Conservation (phyloP, 1,140 invertebrate species). For the Muscidifurax raptorellus region DNA sequence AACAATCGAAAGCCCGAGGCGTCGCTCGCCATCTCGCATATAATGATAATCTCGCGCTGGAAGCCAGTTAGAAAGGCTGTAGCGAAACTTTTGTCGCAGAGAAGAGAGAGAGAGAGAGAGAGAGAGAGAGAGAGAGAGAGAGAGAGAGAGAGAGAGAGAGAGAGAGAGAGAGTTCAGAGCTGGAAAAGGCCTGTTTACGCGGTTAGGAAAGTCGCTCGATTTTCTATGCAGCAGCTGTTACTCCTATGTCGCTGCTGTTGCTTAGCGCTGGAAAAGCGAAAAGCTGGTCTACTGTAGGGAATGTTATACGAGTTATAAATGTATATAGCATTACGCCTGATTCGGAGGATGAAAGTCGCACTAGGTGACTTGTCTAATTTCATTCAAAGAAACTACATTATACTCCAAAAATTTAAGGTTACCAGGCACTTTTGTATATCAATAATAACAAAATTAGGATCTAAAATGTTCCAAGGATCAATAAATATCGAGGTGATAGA, state of each 20-base stretch:
- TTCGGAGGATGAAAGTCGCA: neutral
- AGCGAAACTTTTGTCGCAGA: neutral
- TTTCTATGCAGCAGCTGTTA: conserved; percentile 15
- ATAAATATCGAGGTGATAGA: too few species aligned
- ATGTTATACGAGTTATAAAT: neutral
- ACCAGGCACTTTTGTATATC: too few species aligned
- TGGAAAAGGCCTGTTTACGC: neutral
- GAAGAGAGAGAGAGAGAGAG: neutral
- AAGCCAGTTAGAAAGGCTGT: conserved; percentile 39
- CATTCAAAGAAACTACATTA: too few species aligned
- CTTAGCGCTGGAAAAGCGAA: conserved; percentile 24
- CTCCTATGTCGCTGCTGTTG: neutral
- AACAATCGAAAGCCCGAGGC: neutral
- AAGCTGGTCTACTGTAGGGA: conserved; percentile 9
- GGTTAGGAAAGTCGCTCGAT: conserved; percentile 39
- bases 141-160: neutral
- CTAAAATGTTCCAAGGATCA: too few species aligned
- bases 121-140: neutral
- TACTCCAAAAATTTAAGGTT: too few species aligned
- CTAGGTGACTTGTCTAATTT: neutral
- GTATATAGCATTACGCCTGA: neutral
- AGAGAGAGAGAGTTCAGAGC: neutral
- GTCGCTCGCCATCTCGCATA: neutral
- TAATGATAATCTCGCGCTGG: neutral
- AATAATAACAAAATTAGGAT: too few species aligned